Evolutionary conservation across 2,113 vertebrate genomes (phyloP).

Genomic region (Panurus biarmicus): DNA sequence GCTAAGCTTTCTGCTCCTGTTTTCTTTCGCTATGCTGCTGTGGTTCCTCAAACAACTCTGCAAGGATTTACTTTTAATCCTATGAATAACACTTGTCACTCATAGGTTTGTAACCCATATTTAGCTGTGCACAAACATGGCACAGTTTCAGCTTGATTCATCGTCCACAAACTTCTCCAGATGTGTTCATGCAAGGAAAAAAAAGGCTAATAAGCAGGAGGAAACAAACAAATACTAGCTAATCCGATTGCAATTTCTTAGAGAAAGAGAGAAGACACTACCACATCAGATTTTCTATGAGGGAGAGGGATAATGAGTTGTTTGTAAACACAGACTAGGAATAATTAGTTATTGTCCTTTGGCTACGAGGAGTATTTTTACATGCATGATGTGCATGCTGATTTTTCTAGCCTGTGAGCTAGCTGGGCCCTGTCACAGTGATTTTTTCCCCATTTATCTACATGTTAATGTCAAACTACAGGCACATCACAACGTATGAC

Average conservation of each 20-base stretch:
- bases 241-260: not conserved
- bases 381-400: not conserved
- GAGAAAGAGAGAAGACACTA: not conserved
- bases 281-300: not conserved
- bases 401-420: slow-evolving; percentile 11
- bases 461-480: not conserved
- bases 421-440: not conserved
- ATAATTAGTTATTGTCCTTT: slow-evolving; percentile 19
- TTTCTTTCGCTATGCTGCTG: slow-evolving; percentile 56
- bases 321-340: slow-evolving; percentile 30
- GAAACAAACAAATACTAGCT: slow-evolving; percentile 20
- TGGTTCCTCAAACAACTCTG: slow-evolving; percentile 67
- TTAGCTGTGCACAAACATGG: slow-evolving; percentile 59
- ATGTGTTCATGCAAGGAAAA: slow-evolving; percentile 1
- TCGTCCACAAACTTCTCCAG: slow-evolving; percentile 55
- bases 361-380: not conserved
- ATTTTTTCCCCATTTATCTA: not conserved
- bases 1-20: slow-evolving; percentile 56
- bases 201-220: not conserved
- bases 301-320: not conserved
- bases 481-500: slow-evolving; percentile 6
- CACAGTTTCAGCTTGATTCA: slow-evolving; percentile 65
- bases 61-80: slow-evolving; percentile 68
- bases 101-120: slow-evolving; percentile 67
- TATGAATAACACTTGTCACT: slow-evolving; percentile 77